phyloP scores from a whole-genome alignment of 1,140 invertebrate species.

The Diachasmimorpha longicaudata region DNA sequence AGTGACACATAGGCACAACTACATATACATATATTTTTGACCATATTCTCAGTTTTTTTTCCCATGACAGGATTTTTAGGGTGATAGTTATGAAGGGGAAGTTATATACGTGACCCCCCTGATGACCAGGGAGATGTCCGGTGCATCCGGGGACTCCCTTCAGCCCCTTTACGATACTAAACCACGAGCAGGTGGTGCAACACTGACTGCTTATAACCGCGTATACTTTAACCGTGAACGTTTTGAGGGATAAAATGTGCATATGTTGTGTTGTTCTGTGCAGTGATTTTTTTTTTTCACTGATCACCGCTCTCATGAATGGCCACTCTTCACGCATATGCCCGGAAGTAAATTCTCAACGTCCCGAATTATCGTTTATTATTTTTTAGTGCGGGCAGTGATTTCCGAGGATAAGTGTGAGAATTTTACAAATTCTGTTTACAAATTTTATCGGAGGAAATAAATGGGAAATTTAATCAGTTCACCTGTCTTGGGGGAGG shows the following conservation, averaged over 20 bases:
- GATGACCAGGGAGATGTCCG: constrained; percentile 24
- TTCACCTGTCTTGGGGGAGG: too few species aligned
- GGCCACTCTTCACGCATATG: background rate
- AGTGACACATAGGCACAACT: background rate
- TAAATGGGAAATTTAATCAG: too few species aligned
- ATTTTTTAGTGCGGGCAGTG: background rate
- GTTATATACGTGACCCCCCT: background rate
- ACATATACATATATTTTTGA: background rate
- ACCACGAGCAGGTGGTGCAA: constrained; percentile 24
- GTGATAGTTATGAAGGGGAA: background rate
- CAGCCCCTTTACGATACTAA: background rate
- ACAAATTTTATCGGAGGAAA: too few species aligned
- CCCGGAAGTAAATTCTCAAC: constrained; percentile 18
- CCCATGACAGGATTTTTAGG: constrained; percentile 23
- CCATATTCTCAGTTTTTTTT: constrained; percentile 6
- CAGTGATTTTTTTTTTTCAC: constrained; percentile 18
- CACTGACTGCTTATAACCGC: constrained; percentile 14
- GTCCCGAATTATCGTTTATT: background rate
- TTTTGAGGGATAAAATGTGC: background rate
- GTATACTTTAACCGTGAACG: constrained; percentile 1
- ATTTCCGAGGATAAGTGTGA: background rate
- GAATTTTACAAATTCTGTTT: background rate
- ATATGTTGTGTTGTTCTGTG: background rate
- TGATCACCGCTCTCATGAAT: background rate
- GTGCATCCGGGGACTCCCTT: constrained; percentile 14